Evolutionary conservation across 2,888 invertebrate species (phyloP), one percentile per base, ranked within the genome.

Genomic region (Melikaiella ostensackeni): DNA sequence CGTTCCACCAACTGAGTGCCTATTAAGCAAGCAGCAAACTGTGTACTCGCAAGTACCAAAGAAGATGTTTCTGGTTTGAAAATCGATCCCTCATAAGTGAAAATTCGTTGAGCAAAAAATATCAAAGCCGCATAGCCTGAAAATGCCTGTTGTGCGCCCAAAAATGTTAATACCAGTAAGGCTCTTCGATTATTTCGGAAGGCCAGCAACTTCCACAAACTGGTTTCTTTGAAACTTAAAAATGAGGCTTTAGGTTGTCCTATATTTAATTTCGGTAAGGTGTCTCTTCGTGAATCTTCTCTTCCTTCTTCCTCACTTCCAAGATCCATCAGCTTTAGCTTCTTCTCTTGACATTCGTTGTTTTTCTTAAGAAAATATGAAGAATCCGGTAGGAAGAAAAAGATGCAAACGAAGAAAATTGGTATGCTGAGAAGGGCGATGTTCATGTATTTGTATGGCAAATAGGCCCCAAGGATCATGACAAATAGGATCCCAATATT

Each of bases 311-410:
- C 50, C 2, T 6, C 19, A 50, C 8, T 50, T 50, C 1, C 5
- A 19, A 8, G 9, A 38, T 42, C 27, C 13, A 27, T 42, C 21
- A 64, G n/a, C 21, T 38, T 21, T 1, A 13, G 21, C 42, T 16
- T 42, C 9, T 64, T 64, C 5, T 64, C 64, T 19, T 66, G 16
- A 50, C 9, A n/a, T 8, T 66, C 46, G 4, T 27, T 42, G 21
- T 66, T 46, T n/a, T 42, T 46, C 9, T 24, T 16, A 3, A 50
- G 42, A 85, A 92, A 94, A 84, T 94, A 93, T 0, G 95, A 95
- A 2, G 95, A 94, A 88, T 95, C 95, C 0, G 95, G 95, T 92
- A 95, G 93, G 55, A 93, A 93, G 66, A 93, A 91, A 87, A 94
- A 93, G 1, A 93, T 92, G 1, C 93, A 87, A 19, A 94, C 92